phyloP scores from a whole-genome alignment of 2,797 vertebrate species.

The Brachyrhaphis roseni region DNA sequence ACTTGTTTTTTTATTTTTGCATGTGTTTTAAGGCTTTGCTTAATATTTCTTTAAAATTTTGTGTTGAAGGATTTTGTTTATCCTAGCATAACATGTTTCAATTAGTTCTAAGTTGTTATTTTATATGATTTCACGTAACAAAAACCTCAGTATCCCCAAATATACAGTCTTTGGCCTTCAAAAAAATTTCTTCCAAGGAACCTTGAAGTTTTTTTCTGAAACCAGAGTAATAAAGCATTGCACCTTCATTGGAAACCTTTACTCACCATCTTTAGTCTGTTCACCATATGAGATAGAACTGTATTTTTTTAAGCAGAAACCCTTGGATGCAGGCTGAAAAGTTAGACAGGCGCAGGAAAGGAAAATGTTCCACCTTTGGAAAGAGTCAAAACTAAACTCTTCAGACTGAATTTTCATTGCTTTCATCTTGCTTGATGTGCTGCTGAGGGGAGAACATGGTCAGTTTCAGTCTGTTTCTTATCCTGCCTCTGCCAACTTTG shows the following conservation, averaged over 20 bases:
- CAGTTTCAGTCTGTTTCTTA: constrained; percentile 8
- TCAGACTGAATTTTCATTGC: constrained; percentile 31
- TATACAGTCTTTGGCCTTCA: not conserved
- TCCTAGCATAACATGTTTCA: not conserved
- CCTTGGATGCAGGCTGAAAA: constrained; percentile 17
- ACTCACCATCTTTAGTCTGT: constrained; percentile 11
- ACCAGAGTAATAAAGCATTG: constrained; percentile 20
- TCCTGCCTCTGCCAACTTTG: constrained; percentile 7
- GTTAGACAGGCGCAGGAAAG: constrained; percentile 1
- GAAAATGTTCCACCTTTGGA: constrained; percentile 50
- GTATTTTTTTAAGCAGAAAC: constrained; percentile 17
- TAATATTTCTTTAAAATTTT: not conserved
- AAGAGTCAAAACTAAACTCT: constrained; percentile 19
- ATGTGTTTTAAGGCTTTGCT: not conserved
- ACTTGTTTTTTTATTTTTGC: not conserved
- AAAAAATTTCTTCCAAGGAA: not conserved
- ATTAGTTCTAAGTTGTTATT: not conserved
- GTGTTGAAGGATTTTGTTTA: not conserved
- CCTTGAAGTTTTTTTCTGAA: constrained; percentile 13
- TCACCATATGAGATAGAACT: constrained; percentile 14
- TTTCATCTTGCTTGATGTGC: constrained; percentile 27
- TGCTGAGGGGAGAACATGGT: constrained; percentile 15
- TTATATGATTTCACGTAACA: not conserved
- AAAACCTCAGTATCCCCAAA: not conserved
- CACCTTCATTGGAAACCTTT: constrained; percentile 31